phyloP scores from a whole-genome alignment of 2,888 invertebrate genomes.

The Ennomos quercinarius region DNA sequence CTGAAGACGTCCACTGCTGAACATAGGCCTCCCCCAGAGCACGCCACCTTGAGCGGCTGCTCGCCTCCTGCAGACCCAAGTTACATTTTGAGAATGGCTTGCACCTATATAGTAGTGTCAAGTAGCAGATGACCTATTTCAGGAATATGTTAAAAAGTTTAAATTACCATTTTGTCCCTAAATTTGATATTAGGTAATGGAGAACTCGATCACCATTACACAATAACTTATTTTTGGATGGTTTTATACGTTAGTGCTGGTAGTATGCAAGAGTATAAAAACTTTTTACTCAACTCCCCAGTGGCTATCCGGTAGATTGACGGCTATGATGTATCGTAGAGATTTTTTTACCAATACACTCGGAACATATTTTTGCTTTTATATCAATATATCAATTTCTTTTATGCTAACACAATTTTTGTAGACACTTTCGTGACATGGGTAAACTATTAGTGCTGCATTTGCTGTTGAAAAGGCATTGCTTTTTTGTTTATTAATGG shows the following conservation, averaged over 20 bases:
- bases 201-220: too few relatives aligned
- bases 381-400: slow-evolving; percentile 82
- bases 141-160: too few relatives aligned
- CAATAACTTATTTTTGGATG: too few relatives aligned
- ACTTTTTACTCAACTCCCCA: slow-evolving; percentile 74
- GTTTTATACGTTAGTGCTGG: background rate
- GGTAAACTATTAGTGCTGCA: slow-evolving; percentile 41
- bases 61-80: too few relatives aligned
- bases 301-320: slow-evolving; percentile 72
- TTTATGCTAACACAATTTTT: slow-evolving; percentile 63
- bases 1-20: too few relatives aligned
- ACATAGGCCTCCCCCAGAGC: too few relatives aligned
- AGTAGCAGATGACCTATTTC: too few relatives aligned
- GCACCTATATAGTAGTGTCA: too few relatives aligned
- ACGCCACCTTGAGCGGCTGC: too few relatives aligned
- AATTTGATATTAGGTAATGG: too few relatives aligned
- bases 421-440: slow-evolving; percentile 56
- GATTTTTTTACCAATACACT: slow-evolving; percentile 74
- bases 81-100: too few relatives aligned
- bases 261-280: slow-evolving; percentile 53
- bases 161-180: too few relatives aligned
- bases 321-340: slow-evolving; percentile 83
- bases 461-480: slow-evolving; percentile 4
- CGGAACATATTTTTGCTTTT: slow-evolving; percentile 84
- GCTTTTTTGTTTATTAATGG: background rate